Base-by-base conservation (phyloP, 2,113 vertebrate genomes). In the Zosterops lateralis region DNA sequence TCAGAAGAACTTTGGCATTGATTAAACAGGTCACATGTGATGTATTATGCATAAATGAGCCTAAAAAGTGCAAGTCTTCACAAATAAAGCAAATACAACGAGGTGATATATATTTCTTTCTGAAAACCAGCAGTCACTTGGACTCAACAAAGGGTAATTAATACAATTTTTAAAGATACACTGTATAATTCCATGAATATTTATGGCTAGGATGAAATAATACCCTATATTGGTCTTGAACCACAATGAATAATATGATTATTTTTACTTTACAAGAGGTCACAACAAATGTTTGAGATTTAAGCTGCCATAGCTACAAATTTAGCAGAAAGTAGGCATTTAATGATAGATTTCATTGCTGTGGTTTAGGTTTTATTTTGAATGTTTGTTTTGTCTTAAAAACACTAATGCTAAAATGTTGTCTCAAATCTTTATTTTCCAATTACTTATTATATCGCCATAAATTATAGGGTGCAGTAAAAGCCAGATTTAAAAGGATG, bases 361-460 rank as follows among this genome's bases (percentile, higher is more conserved):
- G 97, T 95, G 98, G 98, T 96, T 98, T 97, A 95, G 96, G 97
- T 97, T 98, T 98, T 98, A 98, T 98, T 98, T 98, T 98, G 96
- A 98, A 97, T 97, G 98, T 98, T 98, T 98, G 97, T 98, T 98
- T 98, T 98, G 97, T 98, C 97, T 98, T 98, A 97, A 98, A 98
- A 98, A 98, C 97, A 96, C 97, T 98, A 98, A 98, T 98, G 98
- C 97, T 97, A 94, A 98, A 98, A 98, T 97, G 97, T 98, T 98
- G 97, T 98, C 97, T 98, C 97, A 98, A 98, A 98, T 98, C 97
- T 98, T 98, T 97, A 98, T 98, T 98, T 98, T 98, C 95, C 97
- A 98, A 98, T 98, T 97, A 97, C 98, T 98, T 98, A 98, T 98
- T 98, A 98, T 98, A 98, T 98, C 89, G 19, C 98, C 98, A 97